These are phyloP conservation scores for Chelmon rostratus DNA, from an alignment of 2,797 vertebrate genomes.

Conservation along the genomic window DNA sequence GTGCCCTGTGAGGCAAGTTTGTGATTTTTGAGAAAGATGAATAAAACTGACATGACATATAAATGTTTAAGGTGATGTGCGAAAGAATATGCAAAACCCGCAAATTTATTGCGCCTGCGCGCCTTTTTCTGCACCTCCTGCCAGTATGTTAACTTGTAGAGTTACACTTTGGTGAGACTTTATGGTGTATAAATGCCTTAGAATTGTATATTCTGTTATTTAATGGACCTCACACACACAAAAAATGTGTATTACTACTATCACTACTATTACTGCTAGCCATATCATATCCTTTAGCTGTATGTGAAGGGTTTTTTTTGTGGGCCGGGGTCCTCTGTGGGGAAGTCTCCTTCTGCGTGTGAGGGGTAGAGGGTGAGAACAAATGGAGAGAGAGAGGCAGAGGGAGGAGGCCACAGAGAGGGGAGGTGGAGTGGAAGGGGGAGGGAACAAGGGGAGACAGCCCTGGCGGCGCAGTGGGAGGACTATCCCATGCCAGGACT, in stretches of 20 bases:
- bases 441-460: slow-evolving; percentile 68
- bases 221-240: neutral
- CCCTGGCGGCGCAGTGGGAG: slow-evolving; percentile 79
- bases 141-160: neutral
- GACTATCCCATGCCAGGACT: slow-evolving; percentile 84
- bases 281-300: no score
- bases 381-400: slow-evolving; percentile 61
- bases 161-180: neutral
- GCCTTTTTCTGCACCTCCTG: neutral
- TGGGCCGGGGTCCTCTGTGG: slow-evolving; percentile 2
- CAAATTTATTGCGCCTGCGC: neutral
- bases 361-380: slow-evolving; percentile 65
- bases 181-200: neutral
- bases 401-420: slow-evolving; percentile 54
- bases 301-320: neutral
- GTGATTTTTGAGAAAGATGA: neutral
- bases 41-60: no score
- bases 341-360: slow-evolving; percentile 63
- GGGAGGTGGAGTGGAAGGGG: slow-evolving; percentile 64
- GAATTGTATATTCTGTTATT: neutral
- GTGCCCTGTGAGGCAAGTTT: neutral
- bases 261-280: no score
- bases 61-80: neutral
- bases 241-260: neutral
- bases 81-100: neutral